A percentile compares a stretch with the other conserved stretches of the same genome.
phyloP scores from a whole-genome alignment of 1,140 invertebrate species.

The Tetragnatha versicolor region DNA sequence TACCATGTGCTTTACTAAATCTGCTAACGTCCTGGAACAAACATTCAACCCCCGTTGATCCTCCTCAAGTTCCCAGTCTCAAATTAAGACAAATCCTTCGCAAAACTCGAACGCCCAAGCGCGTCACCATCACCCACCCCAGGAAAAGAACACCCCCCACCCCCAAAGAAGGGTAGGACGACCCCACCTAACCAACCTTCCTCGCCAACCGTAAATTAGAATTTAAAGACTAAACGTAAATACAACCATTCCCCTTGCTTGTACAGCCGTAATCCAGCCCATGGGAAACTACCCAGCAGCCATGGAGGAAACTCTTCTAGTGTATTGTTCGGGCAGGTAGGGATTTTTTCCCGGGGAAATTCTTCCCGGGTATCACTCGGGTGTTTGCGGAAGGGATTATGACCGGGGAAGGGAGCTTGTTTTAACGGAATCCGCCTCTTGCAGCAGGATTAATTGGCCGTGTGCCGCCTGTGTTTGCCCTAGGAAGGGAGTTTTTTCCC shows the following conservation, averaged over 20 bases:
- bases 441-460: slow-evolving; percentile 25
- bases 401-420: slow-evolving; percentile 1
- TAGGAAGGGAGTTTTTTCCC: not conserved
- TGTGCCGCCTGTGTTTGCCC: slow-evolving; percentile 29
- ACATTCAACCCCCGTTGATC: too few species aligned
- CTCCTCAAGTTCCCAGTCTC: too few species aligned
- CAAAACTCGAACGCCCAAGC: not conserved
- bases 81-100: not conserved
- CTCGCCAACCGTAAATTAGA: slow-evolving; percentile 9
- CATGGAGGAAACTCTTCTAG: not conserved
- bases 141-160: not conserved
- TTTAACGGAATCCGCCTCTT: not conserved
- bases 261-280: slow-evolving; percentile 21
- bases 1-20: too few species aligned
- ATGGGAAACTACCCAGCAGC: slow-evolving; percentile 31
- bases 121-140: not conserved
- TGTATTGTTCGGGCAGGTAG: slow-evolving; percentile 14
- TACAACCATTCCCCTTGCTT: not conserved
- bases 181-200: not conserved
- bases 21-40: too few species aligned
- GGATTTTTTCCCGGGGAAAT: not conserved
- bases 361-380: slow-evolving; percentile 30
- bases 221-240: slow-evolving; percentile 24
- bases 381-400: slow-evolving; percentile 42
- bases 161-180: not conserved